Evolutionary conservation across 23 tunicate genomes (phyloP), one percentile per base, ranked within the genome.

Genomic region (Diplosoma virens): DNA sequence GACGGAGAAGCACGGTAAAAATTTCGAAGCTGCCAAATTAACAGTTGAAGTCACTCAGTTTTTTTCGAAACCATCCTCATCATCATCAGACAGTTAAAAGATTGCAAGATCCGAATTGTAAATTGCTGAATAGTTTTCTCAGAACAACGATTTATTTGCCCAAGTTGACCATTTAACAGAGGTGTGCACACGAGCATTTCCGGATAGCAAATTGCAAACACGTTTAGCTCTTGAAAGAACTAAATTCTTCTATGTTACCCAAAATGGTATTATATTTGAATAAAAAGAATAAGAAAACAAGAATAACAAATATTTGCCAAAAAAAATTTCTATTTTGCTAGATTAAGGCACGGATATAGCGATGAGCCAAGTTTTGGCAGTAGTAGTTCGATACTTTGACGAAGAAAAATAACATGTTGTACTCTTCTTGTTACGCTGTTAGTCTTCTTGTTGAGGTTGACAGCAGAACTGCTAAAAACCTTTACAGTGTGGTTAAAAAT

Each of bases 371-470:
- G 74, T 67, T 34, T 67, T 67, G 74, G 28, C 50, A 34, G 28
- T 67, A 35, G 74, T 67, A 2, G 74, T 67, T 67, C 74, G 28
- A 2, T 67, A 36, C 36, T 61, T 67, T 67, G 52, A 67, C 23
- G 74, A 67, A 36, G 3, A 16, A 7, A 52, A 50, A 34, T 23
- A 22, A 34, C 11, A 36, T 34, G 36, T 52, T 67, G 74, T 67
- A 34, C 74, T 7, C 52, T 67, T 23, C 52, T 67, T 21, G 74
- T 34, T 34, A n/a, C n/a, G n/a, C n/a, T n/a, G n/a, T n/a, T n/a
- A n/a, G n/a, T n/a, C n/a, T n/a, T n/a, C 52, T 67, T 67, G 74
- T 67, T 2, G 52, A 67, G 52, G 52, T 67, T 4, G 74, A 36
- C 7, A 26, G 36, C 24, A 26, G 52, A 7, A 7, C 74, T 34